Evolutionary conservation across 2,888 invertebrate species (phyloP), one percentile per base, ranked within the genome.

Genomic region (Trissolcus japonicus): DNA sequence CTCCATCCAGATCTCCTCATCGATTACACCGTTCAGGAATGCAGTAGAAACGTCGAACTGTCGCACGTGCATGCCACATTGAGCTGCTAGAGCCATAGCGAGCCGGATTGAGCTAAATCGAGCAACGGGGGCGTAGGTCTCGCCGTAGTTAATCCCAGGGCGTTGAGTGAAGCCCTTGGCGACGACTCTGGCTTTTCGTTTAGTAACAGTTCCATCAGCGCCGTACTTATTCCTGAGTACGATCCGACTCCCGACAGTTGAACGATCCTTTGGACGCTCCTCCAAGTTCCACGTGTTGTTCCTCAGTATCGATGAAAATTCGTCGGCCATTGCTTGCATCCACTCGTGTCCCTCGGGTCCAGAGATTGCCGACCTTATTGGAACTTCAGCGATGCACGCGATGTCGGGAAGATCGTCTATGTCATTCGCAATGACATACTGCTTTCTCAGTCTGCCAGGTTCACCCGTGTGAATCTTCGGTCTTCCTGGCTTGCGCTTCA

Each of bases 1-100:
- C 48, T 60, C 59, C 56, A 43, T 43, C 14, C 29, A 41, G 11
- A 51, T 40, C 17, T 48, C 14, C 29, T 60, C 59, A 6, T 60
- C 16, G 59, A 60, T 41, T 17, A 43, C 19, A 14, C 57, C 25
- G 13, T 57, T 57, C 14, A 57, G 21, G 35, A 53, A 60, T 17
- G 46, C 51, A 11, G 66, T n/a, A 0, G 54, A 41, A 1, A 59
- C 16, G n/a, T 57, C 46, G 7, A 57, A 57, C 43, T 46, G 43
- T 43, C 21, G 57, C 43, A 43, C n/a, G 6, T 43, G 13, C 57
- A 57, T 57, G 21, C 43, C 43, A 0, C 43, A n/a, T 41, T 43
- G 57, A 6, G 43, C 57, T 4, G 57, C 46, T 6, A 57, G 21
- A 2, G 57, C 43, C 6, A 41, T 13, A 1, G 19, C 13, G 4